A percentile compares a stretch with the other conserved stretches of the same genome.
Evolutionary conservation across 2,888 invertebrate genomes (phyloP).

Genomic region (Ormyrus rosae): DNA sequence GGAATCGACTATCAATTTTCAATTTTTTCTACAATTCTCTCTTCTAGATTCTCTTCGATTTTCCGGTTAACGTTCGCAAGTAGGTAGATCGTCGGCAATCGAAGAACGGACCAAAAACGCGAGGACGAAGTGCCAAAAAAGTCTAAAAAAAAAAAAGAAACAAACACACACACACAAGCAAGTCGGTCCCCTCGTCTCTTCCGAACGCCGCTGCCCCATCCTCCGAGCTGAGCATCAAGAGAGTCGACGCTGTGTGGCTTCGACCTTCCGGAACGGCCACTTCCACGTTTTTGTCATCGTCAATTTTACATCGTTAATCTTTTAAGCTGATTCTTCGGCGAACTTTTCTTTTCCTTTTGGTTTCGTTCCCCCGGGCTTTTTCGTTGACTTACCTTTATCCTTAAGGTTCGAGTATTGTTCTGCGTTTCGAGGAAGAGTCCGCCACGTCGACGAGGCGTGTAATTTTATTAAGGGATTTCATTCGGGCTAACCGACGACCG

Average conservation of each 20-base stretch:
- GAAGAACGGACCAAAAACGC: slow-evolving; percentile 37
- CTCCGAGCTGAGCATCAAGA: background rate
- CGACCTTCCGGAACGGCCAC: slow-evolving; percentile 42
- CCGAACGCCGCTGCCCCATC: no score
- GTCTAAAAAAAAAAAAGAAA: background rate
- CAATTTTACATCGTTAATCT: slow-evolving; percentile 36
- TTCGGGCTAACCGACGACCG: slow-evolving; percentile 22
- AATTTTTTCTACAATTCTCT: slow-evolving; percentile 37
- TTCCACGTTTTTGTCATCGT: slow-evolving; percentile 53
- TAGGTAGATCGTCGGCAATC: background rate
- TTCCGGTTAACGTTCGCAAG: slow-evolving; percentile 1
- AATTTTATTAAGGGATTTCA: slow-evolving; percentile 42
- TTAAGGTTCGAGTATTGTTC: background rate
- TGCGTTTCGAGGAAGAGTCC: background rate
- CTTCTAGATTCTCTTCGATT: background rate
- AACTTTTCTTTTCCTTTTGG: background rate
- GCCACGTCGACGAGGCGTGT: slow-evolving; percentile 6
- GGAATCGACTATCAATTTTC: slow-evolving; percentile 53
- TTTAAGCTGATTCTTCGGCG: slow-evolving; percentile 1
- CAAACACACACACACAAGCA: background rate
- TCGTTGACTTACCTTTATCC: background rate
- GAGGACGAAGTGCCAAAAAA: slow-evolving; percentile 54
- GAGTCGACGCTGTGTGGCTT: slow-evolving; percentile 42
- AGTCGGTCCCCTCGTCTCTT: no score
- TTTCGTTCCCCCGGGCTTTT: background rate